Conservation (phyloP, 2,113 vertebrate genomes). For the Glaucidium brasilianum region DNA sequence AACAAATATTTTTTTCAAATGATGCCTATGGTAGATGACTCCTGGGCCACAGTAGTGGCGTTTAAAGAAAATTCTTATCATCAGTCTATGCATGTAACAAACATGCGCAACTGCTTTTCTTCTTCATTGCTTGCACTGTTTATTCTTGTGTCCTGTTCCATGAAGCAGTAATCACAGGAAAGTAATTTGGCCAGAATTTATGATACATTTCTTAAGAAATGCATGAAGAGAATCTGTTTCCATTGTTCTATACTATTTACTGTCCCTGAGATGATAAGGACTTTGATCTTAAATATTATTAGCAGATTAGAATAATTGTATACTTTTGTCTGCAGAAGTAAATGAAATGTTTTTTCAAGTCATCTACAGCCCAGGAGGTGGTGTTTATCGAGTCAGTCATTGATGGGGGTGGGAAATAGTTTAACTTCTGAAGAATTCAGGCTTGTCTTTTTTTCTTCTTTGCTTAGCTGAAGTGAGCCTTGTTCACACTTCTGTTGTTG, state of each 20-base stretch:
- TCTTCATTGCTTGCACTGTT: background rate
- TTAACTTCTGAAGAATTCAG: background rate
- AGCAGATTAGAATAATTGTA: background rate
- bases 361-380: background rate
- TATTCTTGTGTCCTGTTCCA: background rate
- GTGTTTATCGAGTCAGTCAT: background rate
- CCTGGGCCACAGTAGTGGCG: background rate
- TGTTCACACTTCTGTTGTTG: background rate
- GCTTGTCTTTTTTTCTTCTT: background rate
- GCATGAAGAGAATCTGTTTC: background rate
- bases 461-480: background rate
- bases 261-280: background rate
- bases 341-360: background rate
- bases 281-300: background rate
- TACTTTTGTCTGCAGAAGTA: background rate
- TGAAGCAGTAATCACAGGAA: background rate
- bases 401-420: background rate
- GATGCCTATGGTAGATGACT: background rate
- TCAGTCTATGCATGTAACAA: background rate
- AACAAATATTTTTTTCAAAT: background rate
- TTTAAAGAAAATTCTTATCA: background rate
- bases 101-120: background rate
- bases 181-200: background rate
- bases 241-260: background rate
- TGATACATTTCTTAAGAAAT: background rate